phyloP scores from a whole-genome alignment of 2,113 vertebrate genomes.

The Acrocephalus kingi region DNA sequence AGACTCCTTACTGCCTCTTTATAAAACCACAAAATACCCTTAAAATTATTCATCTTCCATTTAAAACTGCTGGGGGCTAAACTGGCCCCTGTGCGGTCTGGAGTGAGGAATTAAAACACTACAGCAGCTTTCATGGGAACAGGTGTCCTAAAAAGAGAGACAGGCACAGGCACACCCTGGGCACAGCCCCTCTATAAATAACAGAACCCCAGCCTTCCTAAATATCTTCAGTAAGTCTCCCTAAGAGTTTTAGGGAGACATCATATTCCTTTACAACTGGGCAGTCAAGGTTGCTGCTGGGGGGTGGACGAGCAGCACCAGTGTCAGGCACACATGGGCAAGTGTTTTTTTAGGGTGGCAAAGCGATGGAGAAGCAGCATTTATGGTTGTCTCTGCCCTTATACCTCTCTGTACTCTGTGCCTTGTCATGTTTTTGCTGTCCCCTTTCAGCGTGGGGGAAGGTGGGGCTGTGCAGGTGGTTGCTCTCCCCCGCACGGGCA shows the following conservation, averaged over 20 bases:
- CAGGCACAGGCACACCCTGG: neutral
- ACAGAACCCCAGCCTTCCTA: neutral
- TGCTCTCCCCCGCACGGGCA: neutral
- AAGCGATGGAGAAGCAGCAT: neutral
- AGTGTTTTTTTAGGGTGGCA: neutral
- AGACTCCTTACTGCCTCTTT: neutral
- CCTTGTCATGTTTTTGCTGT: neutral
- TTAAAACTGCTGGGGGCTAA: neutral
- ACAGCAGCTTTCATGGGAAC: neutral
- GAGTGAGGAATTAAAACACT: neutral
- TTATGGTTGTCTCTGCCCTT: neutral
- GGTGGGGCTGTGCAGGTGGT: neutral
- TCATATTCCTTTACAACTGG: neutral
- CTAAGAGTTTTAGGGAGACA: neutral
- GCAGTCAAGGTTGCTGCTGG: neutral
- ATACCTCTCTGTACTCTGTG: neutral
- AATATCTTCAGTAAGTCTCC: neutral
- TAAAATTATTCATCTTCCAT: neutral
- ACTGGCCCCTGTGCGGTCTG: accelerated
- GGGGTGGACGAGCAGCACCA: neutral
- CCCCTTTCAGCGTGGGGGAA: neutral
- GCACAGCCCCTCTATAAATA: neutral
- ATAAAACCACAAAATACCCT: neutral
- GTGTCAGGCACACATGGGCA: neutral
- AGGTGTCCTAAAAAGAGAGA: conserved; percentile 1